A percentile compares a stretch with the other conserved stretches of the same genome.
Conservation (phyloP, 2,888 invertebrate species). For the Acleris holmiana region DNA sequence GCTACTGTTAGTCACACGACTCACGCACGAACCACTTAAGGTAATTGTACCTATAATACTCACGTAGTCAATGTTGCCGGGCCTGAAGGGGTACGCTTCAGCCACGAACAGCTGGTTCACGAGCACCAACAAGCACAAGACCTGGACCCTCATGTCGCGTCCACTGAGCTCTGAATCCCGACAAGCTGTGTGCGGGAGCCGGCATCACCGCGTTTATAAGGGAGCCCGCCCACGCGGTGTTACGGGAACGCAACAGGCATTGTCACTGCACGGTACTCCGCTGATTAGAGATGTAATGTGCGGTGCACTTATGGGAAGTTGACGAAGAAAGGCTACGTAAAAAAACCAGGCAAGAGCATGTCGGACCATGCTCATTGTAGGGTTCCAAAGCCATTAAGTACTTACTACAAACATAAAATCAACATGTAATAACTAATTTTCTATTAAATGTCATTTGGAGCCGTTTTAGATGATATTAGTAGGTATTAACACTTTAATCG, state of each 20-base stretch:
- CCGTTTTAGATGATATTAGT: no score
- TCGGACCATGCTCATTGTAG: no score
- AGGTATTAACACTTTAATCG: no score
- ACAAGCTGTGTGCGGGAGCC: slow-evolving; percentile 57
- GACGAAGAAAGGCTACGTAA: no score
- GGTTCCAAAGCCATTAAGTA: no score
- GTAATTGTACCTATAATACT: slow-evolving; percentile 48
- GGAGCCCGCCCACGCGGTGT: slow-evolving; percentile 69
- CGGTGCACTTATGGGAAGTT: no score
- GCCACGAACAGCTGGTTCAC: slow-evolving; percentile 52
- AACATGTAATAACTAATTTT: no score
- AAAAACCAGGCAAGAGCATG: no score
- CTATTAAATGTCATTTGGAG: no score
- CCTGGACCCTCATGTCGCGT: slow-evolving; percentile 63
- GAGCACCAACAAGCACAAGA: slow-evolving; percentile 56
- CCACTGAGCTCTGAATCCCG: slow-evolving; percentile 48
- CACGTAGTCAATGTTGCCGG: slow-evolving; percentile 72
- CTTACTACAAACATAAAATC: no score
- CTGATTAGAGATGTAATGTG: slow-evolving; percentile 3
- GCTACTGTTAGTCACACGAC: neutral
- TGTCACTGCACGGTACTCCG: slow-evolving; percentile 10
- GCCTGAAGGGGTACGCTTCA: slow-evolving; percentile 61
- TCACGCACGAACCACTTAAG: no score
- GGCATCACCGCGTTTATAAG: slow-evolving; percentile 65
- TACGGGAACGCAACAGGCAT: slow-evolving; percentile 45